phyloP scores from a whole-genome alignment of 2,113 vertebrate species.

The Erythrocercus mccallii region DNA sequence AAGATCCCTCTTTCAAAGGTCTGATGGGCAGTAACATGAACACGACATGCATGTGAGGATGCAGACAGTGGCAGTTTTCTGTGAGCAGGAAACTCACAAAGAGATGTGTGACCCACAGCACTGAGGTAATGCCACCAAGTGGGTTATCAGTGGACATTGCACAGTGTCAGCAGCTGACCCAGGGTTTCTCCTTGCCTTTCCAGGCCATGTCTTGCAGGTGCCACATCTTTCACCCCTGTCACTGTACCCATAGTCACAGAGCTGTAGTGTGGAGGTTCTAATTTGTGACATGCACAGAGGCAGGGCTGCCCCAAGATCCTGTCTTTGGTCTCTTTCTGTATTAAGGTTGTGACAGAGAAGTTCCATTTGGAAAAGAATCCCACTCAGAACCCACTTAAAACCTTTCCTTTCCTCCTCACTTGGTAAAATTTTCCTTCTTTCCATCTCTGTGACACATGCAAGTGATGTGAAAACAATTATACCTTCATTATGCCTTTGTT shows the following conservation, averaged over 20 bases:
- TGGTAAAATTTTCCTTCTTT: not conserved
- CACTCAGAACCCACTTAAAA: not conserved
- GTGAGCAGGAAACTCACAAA: fast-evolving
- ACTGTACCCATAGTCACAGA: fast-evolving
- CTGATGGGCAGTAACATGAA: not conserved
- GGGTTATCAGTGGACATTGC: not conserved
- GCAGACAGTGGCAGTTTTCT: not conserved
- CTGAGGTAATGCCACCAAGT: fast-evolving
- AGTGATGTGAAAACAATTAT: not conserved
- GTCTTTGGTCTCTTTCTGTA: not conserved
- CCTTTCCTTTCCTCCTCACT: not conserved
- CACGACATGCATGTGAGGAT: fast-evolving
- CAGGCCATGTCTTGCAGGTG: not conserved
- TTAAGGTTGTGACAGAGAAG: not conserved
- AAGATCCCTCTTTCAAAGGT: not conserved
- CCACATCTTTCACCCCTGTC: not conserved
- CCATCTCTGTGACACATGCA: not conserved
- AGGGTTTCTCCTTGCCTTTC: not conserved
- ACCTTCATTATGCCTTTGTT: not conserved
- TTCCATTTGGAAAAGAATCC: not conserved
- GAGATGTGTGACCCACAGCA: not conserved
- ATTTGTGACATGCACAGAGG: not conserved
- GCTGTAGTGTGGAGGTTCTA: not conserved
- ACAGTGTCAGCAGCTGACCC: not conserved
- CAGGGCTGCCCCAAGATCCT: not conserved